phyloP scores from a whole-genome alignment of 2,797 vertebrate genomes.

The Pristis pectinata region DNA sequence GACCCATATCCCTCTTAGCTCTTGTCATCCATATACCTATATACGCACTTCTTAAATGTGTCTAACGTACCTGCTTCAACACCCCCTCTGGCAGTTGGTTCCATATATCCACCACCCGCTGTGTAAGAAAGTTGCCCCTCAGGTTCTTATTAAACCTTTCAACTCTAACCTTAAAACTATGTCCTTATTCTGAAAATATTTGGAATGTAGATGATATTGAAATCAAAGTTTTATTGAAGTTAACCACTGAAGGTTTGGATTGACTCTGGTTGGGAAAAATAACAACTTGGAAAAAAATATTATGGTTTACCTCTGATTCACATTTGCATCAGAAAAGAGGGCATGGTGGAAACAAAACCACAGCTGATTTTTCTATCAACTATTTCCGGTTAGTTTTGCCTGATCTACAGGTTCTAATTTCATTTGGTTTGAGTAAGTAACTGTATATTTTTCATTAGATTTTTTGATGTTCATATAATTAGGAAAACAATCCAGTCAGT shows the following conservation, averaged over 20 bases:
- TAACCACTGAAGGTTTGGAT: neutral
- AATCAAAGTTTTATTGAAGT: neutral
- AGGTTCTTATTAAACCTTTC: no score
- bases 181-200: neutral
- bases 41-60: no score
- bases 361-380: neutral
- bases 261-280: neutral
- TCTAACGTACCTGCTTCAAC: no score
- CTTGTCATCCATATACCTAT: no score
- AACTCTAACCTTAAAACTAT: no score
- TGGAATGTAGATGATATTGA: neutral
- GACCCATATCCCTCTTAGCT: no score
- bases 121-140: no score
- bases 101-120: no score
- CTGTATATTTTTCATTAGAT: neutral
- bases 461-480: neutral
- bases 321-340: neutral
- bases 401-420: neutral
- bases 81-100: no score
- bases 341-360: neutral
- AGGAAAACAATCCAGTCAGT: neutral
- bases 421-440: neutral
- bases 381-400: neutral
- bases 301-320: neutral
- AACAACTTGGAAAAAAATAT: neutral